Percentiles rank a stretch among this genome's conserved stretches.
Conservation (phyloP, 2,113 vertebrate species). For the Nestor notabilis region DNA sequence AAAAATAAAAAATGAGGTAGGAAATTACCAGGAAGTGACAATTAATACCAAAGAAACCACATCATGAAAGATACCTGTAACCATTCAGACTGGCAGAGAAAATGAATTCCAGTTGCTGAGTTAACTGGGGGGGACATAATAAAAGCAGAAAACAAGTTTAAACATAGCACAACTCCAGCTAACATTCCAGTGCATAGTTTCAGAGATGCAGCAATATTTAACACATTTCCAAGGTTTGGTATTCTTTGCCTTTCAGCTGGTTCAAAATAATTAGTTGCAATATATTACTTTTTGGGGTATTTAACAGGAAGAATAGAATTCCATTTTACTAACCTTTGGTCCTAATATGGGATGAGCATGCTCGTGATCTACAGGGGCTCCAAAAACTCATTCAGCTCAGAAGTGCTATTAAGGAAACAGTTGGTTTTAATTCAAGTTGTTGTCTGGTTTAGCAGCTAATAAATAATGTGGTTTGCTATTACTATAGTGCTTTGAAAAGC, state of each 20-base stretch:
- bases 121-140: neutral
- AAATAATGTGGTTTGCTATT: neutral
- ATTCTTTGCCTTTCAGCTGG: neutral
- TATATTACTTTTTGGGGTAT: neutral
- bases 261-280: neutral
- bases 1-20: conserved; percentile 41
- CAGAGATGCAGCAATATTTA: neutral
- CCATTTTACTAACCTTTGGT: neutral
- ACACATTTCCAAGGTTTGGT: neutral
- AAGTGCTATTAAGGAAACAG: conserved; percentile 9
- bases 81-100: neutral
- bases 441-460: conserved; percentile 4
- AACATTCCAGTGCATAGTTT: conserved; percentile 16
- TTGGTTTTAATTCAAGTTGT: neutral
- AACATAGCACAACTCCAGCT: neutral
- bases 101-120: neutral
- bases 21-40: conserved; percentile 21
- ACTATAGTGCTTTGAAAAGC: neutral
- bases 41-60: conserved; percentile 6
- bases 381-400: conserved; percentile 1
- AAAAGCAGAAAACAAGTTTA: neutral
- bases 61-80: neutral
- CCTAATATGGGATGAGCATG: neutral
- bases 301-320: neutral
- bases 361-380: neutral